Base-by-base conservation (phyloP, 2,113 vertebrate species). In the Pomatostomus ruficeps region DNA sequence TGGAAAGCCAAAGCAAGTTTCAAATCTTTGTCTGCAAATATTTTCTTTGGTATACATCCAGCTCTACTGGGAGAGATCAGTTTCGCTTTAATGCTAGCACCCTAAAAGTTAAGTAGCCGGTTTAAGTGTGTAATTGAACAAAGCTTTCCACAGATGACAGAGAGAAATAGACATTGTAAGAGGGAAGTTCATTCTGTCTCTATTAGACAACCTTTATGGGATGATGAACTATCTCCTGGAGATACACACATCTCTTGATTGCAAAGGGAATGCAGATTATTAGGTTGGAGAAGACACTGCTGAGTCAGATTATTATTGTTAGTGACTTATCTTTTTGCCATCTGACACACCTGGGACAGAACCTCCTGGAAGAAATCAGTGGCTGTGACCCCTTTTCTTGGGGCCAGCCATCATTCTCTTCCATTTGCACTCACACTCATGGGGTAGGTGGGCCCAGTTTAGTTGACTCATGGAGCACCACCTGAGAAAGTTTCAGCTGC, bases 31-130 rank as follows among this genome's bases (percentile, higher is more conserved):
- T 82, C 92, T 75, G 54, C 35, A 88, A 94, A 70, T 90, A 90
- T 82, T 96, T 91, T 67, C 59, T 71, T 92, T 93, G 85, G 54
- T 74, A 52, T 81, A 59, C n/a, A 59, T 88, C 59, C 55, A 94
- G 63, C 11, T 80, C n/a, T 51, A 61, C 14, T n/a, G 42, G 33
- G 38, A 83, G 58, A 82, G 36, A 49, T 21, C 33, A 88, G n/a
- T 46, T 91, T 94, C 51, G 74, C 42, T 71, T 77, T 80, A 68
- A 54, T 16, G 21, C 33, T 83, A 61, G 35, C 29, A 36, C 33
- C 55, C 54, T 80, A 14, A 29, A 91, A 81, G 40, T 72, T 55
- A 82, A 93, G 42, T 42, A 80, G 35, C 19, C 92, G 51, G 19
- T 83, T 94, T 70, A 63, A 76, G 42, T 6, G 13, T 22, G 7